A percentile compares a stretch with the other conserved stretches of the same genome.
Evolutionary conservation across 2,797 vertebrate species (phyloP).

Genomic region (Melanotaenia pygmaea): DNA sequence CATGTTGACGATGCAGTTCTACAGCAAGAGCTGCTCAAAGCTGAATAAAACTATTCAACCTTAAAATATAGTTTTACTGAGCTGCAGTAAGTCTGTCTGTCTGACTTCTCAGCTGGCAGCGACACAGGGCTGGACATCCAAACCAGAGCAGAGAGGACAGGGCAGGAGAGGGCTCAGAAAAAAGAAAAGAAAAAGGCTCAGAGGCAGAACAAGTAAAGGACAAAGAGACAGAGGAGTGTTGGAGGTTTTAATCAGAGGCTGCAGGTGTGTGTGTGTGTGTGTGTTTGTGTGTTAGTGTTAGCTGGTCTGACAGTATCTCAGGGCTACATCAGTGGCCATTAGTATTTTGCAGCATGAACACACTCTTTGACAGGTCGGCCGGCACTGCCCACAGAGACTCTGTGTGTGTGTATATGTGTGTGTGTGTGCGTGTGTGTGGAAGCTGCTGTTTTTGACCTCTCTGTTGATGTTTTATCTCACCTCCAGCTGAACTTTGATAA

Average conservation of each 20-base stretch:
- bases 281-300: constrained; percentile 37
- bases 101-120: constrained; percentile 1
- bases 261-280: constrained; percentile 33
- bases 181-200: constrained; percentile 14
- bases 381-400: constrained; percentile 36
- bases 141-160: background rate
- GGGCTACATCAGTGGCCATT: constrained; percentile 67
- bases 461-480: constrained; percentile 61
- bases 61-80: background rate
- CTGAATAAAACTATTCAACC: background rate
- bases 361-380: constrained; percentile 62
- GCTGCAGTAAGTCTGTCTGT: background rate
- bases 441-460: constrained; percentile 39
- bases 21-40: too few species aligned
- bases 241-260: constrained; percentile 58
- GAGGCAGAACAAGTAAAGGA: constrained; percentile 56
- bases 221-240: constrained; percentile 35
- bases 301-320: constrained; percentile 57
- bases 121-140: background rate
- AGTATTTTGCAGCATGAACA: constrained; percentile 66
- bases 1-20: too few species aligned
- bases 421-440: constrained; percentile 20
- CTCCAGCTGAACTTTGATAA: constrained; percentile 56
- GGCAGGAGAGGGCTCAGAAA: background rate
- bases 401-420: constrained; percentile 20